Evolutionary conservation across 2,888 invertebrate genomes (phyloP).

Genomic region (Atethmia centrago): DNA sequence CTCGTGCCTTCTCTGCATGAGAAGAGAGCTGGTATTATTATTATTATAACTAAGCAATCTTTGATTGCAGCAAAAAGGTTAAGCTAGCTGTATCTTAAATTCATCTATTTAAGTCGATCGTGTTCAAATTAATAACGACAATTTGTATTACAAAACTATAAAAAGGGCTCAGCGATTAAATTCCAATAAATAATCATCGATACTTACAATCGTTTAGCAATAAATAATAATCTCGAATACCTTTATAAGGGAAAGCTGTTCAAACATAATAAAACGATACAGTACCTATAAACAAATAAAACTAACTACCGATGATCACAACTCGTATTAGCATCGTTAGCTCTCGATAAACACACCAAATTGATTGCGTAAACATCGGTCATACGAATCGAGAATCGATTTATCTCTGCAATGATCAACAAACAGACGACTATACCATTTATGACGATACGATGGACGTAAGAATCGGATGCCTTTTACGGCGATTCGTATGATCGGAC

Average conservation of each 20-base stretch:
- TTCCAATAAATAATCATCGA: slow-evolving; percentile 62
- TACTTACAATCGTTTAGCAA: slow-evolving; percentile 60
- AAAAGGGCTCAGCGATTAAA: slow-evolving; percentile 66
- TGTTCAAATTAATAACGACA: slow-evolving; percentile 48
- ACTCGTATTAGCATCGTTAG: slow-evolving; percentile 64
- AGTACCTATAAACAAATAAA: slow-evolving; percentile 66
- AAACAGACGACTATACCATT: slow-evolving; percentile 73
- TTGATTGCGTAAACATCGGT: slow-evolving; percentile 64
- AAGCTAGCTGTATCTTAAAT: slow-evolving; percentile 32
- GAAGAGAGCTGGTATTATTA: not conserved
- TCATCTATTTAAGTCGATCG: slow-evolving; percentile 40
- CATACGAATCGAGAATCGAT: slow-evolving; percentile 58
- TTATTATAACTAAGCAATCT: not conserved
- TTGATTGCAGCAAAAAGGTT: slow-evolving; percentile 37
- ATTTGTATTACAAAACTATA: slow-evolving; percentile 57
- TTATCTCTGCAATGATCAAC: slow-evolving; percentile 67
- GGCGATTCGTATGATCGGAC: slow-evolving; percentile 70
- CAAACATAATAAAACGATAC: slow-evolving; percentile 61
- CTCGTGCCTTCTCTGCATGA: no score
- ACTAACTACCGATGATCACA: slow-evolving; percentile 63
- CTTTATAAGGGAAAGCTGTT: slow-evolving; percentile 61
- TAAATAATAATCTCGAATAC: slow-evolving; percentile 58
- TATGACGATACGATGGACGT: slow-evolving; percentile 72
- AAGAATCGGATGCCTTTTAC: slow-evolving; percentile 73
- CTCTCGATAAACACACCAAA: slow-evolving; percentile 65